phyloP scores from a whole-genome alignment of 1,140 invertebrate species.

The Dryas iulia region DNA sequence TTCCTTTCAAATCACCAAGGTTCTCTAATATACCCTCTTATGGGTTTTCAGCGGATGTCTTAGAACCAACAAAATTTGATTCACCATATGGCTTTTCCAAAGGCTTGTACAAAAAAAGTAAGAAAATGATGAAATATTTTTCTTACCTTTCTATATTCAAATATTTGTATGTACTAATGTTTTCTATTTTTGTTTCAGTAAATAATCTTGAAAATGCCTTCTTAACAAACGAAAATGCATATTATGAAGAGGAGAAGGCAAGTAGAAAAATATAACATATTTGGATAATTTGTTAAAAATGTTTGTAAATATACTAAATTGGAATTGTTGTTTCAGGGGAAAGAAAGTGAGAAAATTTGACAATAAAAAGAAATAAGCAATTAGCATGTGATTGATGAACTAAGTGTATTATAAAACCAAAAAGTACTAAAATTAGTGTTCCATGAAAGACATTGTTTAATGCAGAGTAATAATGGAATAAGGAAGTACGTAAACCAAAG shows the following conservation, averaged over 20 bases:
- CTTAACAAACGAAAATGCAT: slow-evolving; percentile 37
- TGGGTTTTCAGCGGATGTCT: slow-evolving; percentile 61
- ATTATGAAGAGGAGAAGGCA: slow-evolving; percentile 42
- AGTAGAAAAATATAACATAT: neutral
- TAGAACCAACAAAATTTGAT: slow-evolving; percentile 56
- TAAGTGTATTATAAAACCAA: neutral
- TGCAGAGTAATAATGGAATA: neutral
- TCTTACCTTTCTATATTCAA: neutral
- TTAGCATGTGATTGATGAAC: neutral
- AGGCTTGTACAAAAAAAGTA: slow-evolving; percentile 81
- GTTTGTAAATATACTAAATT: neutral
- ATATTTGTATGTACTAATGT: slow-evolving; percentile 1
- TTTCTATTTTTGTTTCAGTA: slow-evolving; percentile 75
- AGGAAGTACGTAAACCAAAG: slow-evolving; percentile 39
- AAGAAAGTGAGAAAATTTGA: neutral
- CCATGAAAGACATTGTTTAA: neutral
- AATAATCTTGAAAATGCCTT: slow-evolving; percentile 75
- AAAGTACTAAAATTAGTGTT: neutral
- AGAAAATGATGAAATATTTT: slow-evolving; percentile 39
- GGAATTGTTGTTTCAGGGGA: neutral
- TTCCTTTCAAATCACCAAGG: slow-evolving; percentile 81
- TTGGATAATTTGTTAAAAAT: no score
- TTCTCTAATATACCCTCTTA: slow-evolving; percentile 82
- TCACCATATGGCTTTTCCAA: slow-evolving; percentile 65
- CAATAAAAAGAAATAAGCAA: neutral